phyloP scores from a whole-genome alignment of 1,140 invertebrate species.

The Trypoxylus dichotomus region DNA sequence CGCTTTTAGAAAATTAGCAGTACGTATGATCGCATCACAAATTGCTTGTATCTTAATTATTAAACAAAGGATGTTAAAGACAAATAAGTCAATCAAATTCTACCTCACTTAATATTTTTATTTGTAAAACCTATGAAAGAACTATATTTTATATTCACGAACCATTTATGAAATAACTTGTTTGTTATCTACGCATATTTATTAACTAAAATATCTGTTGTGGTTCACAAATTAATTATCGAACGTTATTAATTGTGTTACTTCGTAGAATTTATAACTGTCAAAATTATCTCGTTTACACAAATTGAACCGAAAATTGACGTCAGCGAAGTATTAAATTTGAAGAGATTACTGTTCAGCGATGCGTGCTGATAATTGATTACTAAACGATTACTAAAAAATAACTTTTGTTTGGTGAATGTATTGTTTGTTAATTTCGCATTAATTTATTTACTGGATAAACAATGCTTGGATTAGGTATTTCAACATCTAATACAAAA shows the following conservation, averaged over 20 bases:
- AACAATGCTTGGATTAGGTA: too few relatives aligned
- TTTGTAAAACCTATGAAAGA: too few relatives aligned
- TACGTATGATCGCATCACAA: too few relatives aligned
- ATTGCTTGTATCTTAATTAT: too few relatives aligned
- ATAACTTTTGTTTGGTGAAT: not conserved
- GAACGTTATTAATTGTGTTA: not conserved
- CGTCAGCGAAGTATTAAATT: not conserved
- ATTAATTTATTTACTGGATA: not conserved
- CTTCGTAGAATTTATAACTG: not conserved
- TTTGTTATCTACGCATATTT: not conserved
- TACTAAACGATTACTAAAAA: not conserved
- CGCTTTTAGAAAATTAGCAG: too few relatives aligned
- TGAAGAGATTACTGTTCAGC: not conserved
- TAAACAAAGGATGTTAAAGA: too few relatives aligned
- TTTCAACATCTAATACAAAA: too few relatives aligned
- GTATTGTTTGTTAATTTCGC: not conserved
- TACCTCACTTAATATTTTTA: too few relatives aligned
- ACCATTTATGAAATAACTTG: not conserved
- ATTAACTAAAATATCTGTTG: not conserved
- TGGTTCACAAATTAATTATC: not conserved
- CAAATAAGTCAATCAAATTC: too few relatives aligned
- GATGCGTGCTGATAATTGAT: not conserved
- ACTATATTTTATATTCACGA: too few relatives aligned
- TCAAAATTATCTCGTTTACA: not conserved
- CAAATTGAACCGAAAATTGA: not conserved